Percentiles rank a stretch among this genome's conserved stretches.
phyloP scores from a whole-genome alignment of 2,888 invertebrate genomes.

The Tanytarsus gracilentus region DNA sequence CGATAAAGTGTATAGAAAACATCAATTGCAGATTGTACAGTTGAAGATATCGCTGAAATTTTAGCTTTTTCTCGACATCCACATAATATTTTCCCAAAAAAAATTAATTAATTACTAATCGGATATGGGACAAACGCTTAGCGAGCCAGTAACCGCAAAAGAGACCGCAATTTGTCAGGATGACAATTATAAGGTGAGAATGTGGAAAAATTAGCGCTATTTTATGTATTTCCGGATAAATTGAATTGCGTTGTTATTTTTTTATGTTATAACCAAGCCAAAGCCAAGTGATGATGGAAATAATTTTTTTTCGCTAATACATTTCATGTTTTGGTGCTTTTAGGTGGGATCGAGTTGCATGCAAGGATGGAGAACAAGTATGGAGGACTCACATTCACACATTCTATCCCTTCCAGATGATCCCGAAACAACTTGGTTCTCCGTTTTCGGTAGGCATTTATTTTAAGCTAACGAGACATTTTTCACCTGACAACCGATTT shows the following conservation, averaged over 20 bases:
- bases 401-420: slow-evolving; percentile 88
- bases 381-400: slow-evolving; percentile 99
- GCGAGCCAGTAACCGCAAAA: slow-evolving; percentile 90
- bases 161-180: slow-evolving; percentile 75
- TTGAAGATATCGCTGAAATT: background rate
- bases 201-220: background rate
- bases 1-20: background rate
- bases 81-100: background rate
- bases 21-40: background rate
- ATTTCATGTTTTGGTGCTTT: slow-evolving; percentile 39
- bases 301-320: too few relatives aligned
- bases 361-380: slow-evolving; percentile 99
- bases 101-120: background rate
- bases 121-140: slow-evolving; percentile 93
- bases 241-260: slow-evolving; percentile 22
- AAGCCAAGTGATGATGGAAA: background rate
- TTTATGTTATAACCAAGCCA: background rate
- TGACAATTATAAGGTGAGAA: slow-evolving; percentile 45
- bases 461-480: slow-evolving; percentile 32
- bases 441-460: slow-evolving; percentile 72
- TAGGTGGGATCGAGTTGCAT: slow-evolving; percentile 92
- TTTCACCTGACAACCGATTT: slow-evolving; percentile 20
- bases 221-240: background rate
- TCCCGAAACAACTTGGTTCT: slow-evolving; percentile 87
- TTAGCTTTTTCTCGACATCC: background rate